Evolutionary conservation across 2,113 vertebrate genomes (phyloP).

Genomic region (Colistium nudipinnis): DNA sequence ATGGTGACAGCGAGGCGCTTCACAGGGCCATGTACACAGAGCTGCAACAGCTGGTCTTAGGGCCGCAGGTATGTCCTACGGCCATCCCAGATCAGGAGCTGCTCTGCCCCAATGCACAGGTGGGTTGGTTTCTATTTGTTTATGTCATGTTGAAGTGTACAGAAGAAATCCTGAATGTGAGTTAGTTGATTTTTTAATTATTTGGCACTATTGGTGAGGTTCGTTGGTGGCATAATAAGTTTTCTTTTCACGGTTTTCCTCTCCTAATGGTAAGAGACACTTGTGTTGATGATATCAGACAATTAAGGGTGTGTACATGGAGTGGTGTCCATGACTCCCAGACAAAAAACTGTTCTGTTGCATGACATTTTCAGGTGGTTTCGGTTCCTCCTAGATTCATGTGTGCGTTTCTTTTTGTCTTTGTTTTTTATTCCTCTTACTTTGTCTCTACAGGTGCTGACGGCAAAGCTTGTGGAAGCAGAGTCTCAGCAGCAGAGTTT

Average conservation of each 20-base stretch:
- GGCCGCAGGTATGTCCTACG: slow-evolving; percentile 82
- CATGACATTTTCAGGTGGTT: background rate
- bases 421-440: slow-evolving; percentile 1
- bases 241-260: background rate
- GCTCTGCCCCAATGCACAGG: slow-evolving; percentile 82
- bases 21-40: slow-evolving; percentile 80
- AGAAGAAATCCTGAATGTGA: slow-evolving; percentile 44
- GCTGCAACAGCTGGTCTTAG: slow-evolving; percentile 84
- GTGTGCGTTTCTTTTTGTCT: background rate
- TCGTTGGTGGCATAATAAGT: slow-evolving; percentile 34
- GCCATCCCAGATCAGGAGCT: slow-evolving; percentile 72
- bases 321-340: background rate
- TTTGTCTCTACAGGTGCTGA: slow-evolving; percentile 83
- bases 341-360: background rate
- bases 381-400: background rate
- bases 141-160: background rate
- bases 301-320: background rate
- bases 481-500: slow-evolving; percentile 83
- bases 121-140: slow-evolving; percentile 66
- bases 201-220: slow-evolving; percentile 47
- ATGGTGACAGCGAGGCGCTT: slow-evolving; percentile 80
- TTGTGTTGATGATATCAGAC: background rate
- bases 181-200: slow-evolving; percentile 42
- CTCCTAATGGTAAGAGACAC: background rate
- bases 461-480: slow-evolving; percentile 79